phyloP scores from a whole-genome alignment of 2,113 vertebrate genomes.

The Mustelus asterias region DNA sequence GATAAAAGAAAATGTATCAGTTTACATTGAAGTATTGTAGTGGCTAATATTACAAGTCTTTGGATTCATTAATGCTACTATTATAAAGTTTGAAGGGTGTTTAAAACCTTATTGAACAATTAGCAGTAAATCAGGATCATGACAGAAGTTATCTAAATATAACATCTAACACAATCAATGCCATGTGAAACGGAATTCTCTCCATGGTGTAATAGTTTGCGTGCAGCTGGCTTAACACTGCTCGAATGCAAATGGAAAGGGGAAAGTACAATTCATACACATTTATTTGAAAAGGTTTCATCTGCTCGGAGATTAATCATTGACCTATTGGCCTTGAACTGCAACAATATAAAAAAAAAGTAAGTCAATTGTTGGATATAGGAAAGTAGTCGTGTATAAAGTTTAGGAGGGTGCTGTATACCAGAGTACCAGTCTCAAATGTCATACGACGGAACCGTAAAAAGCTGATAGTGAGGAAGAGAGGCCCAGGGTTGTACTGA shows the following conservation, averaged over 20 bases:
- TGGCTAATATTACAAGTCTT: not conserved
- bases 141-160: not conserved
- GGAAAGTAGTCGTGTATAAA: constrained; percentile 38
- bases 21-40: not conserved
- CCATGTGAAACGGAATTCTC: not conserved
- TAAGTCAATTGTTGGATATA: constrained; percentile 22
- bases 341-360: constrained; percentile 39
- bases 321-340: not conserved
- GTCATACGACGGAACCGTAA: not conserved
- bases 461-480: not conserved
- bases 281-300: not conserved
- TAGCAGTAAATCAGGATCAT: not conserved
- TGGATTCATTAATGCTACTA: not conserved
- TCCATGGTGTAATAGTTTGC: not conserved
- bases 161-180: not conserved
- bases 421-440: constrained; percentile 30
- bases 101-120: not conserved
- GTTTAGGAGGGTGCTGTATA: not conserved
- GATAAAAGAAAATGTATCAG: not conserved
- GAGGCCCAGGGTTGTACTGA: not conserved
- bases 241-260: not conserved
- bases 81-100: not conserved
- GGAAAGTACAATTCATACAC: not conserved
- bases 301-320: not conserved
- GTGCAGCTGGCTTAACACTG: not conserved